Evolutionary conservation across 1,140 invertebrate genomes (phyloP).

Genomic region (Spodoptera litura): DNA sequence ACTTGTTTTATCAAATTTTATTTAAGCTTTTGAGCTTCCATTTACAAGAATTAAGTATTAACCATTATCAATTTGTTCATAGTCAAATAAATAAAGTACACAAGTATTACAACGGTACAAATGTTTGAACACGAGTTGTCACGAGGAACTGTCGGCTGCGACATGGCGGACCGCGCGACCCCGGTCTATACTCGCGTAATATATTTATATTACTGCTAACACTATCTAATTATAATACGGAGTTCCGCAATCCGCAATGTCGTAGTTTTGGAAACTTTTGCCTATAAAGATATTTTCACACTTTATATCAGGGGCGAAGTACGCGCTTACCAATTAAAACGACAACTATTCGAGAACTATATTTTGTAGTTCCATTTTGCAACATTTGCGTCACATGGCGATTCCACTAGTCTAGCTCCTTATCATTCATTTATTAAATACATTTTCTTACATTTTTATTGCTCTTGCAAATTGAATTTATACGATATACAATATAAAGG

Average conservation of each 20-base stretch:
- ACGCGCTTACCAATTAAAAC: neutral
- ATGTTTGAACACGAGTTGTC: neutral
- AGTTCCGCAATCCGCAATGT: neutral
- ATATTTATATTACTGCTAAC: too few species aligned
- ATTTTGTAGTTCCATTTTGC: neutral
- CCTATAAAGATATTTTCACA: neutral
- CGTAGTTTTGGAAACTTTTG: constrained; percentile 5
- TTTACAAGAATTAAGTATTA: constrained; percentile 38
- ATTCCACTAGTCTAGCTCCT: neutral
- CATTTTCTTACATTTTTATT: constrained; percentile 34
- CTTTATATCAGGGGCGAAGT: neutral
- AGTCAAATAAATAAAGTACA: constrained; percentile 32
- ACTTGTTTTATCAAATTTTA: constrained; percentile 30
- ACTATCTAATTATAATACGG: neutral
- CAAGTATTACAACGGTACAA: constrained; percentile 28
- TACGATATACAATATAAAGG: constrained; percentile 18
- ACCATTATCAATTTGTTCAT: constrained; percentile 35
- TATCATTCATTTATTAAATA: constrained; percentile 20
- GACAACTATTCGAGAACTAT: constrained; percentile 14
- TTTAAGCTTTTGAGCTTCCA: constrained; percentile 19
- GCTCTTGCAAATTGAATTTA: constrained; percentile 25
- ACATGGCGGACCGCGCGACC: neutral
- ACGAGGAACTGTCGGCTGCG: neutral
- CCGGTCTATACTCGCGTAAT: too few species aligned
- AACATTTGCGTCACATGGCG: neutral